phyloP scores from a whole-genome alignment of 1,140 invertebrate species.

The Wiebesia pumilae region DNA sequence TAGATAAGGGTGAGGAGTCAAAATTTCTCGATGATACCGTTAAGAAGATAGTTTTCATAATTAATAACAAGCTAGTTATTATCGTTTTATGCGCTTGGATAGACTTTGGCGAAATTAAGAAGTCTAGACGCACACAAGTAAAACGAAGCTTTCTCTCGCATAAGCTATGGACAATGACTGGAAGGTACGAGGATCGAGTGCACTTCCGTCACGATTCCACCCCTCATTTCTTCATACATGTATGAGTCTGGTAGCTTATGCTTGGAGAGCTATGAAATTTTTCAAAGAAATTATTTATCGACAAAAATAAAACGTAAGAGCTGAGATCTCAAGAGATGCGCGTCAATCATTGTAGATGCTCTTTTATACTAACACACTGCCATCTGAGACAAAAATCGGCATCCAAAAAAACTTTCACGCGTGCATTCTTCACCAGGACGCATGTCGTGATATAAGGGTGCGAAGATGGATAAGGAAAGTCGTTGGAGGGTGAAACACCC shows the following conservation, averaged over 20 bases:
- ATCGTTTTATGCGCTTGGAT: neutral
- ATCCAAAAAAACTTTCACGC: neutral
- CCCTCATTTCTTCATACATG: neutral
- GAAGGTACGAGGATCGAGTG: neutral
- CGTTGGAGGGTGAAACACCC: neutral
- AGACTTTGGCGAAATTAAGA: neutral
- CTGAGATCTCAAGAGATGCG: neutral
- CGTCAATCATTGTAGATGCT: neutral
- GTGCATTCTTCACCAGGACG: neutral
- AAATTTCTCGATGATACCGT: neutral
- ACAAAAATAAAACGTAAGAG: neutral
- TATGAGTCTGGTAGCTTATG: neutral
- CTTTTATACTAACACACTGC: neutral
- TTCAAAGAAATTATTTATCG: neutral
- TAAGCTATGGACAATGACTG: neutral
- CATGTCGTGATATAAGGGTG: neutral
- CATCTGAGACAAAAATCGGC: neutral
- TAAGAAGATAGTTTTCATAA: neutral
- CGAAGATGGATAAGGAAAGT: slow-evolving; percentile 26
- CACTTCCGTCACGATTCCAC: no score
- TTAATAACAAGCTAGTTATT: neutral
- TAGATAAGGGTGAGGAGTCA: neutral
- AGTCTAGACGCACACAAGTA: neutral
- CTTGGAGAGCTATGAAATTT: neutral
- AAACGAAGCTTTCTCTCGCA: neutral